Evolutionary conservation across 1,140 invertebrate genomes (phyloP), one percentile per base, ranked within the genome.

Genomic region (Metopolophium dirhodum): DNA sequence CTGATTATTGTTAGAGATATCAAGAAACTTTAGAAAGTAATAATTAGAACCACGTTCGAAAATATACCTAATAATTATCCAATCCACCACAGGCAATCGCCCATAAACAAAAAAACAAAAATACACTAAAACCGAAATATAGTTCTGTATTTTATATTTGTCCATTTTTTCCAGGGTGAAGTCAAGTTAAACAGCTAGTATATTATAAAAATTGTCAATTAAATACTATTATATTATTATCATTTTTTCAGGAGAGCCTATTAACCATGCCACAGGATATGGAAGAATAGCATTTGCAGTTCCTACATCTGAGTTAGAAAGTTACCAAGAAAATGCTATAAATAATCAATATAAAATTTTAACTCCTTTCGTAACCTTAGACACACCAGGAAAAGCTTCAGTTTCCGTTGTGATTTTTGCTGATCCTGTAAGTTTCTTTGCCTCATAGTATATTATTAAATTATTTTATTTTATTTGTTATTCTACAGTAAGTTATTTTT

Each of bases 361-460:
- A 22, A 99, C 97, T 7, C 98, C 98, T 26, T 95, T 99, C 20
- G 97, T 99, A 54, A 97, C 97, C 93, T 95, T 99, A 89, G 98
- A 99, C 94, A 99, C 99, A 1, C 99, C 99, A 0, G 99, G 98
- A 88, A 99, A 99, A 96, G 98, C 98, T 6, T 98, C 98, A 20
- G 99, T 99, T 0, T 96, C 97, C 94, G 99, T 99, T 49, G 98
- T 99, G 41, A 99, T 99, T 94, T 95, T 99, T 18, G 98, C 98
- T 51, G 99, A 99, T 96, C 99, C 99, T 3, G 96, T 97, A 95
- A 95, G 54, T 94, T 85, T 37, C 45, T 94, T 93, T 91, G 30
- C 9, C 89, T 88, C 3, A 47, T 6, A n/a, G n/a, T 1, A 77
- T 77, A 7, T 30, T 77, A 7, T 14, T 77, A n/a, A 68, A 68